These are phyloP conservation scores for Cryptotis parvus DNA, from an alignment of 2,113 vertebrate species.

Conservation along the genomic window DNA sequence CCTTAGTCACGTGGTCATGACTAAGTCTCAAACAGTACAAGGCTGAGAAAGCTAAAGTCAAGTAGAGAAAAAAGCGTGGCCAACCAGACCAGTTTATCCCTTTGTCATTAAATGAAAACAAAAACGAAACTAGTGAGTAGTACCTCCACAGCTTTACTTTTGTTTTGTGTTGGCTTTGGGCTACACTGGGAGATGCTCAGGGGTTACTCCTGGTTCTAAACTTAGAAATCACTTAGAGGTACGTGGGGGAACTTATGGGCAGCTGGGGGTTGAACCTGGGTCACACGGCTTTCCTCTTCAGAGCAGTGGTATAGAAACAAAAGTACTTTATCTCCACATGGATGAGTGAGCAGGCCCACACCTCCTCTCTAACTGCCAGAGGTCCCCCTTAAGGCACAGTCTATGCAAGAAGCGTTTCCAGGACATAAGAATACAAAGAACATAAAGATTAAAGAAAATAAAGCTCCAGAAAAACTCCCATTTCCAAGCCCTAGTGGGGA, in stretches of 20 bases:
- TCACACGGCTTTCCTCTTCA: no score
- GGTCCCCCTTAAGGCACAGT: slow-evolving; percentile 20
- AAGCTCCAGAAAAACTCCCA: slow-evolving; percentile 2
- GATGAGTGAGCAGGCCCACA: slow-evolving; percentile 39
- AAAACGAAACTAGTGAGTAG: slow-evolving; percentile 12
- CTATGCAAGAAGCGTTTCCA: background rate
- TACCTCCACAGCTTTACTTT: background rate
- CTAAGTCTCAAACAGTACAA: slow-evolving; percentile 41
- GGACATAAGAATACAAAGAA: slow-evolving; percentile 30
- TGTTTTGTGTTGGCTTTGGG: no score
- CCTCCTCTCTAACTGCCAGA: slow-evolving; percentile 28
- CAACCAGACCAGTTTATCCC: background rate
- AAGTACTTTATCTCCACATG: slow-evolving; percentile 1
- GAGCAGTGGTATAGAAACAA: background rate
- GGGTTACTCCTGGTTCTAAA: no score
- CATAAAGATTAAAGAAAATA: no score
- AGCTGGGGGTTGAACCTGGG: no score
- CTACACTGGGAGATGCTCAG: no score
- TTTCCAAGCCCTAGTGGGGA: background rate
- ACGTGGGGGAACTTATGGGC: no score
- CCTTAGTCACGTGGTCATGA: slow-evolving; percentile 31
- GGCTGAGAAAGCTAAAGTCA: background rate
- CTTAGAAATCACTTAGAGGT: no score
- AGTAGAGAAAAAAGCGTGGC: background rate
- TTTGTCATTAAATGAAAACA: background rate